These are phyloP conservation scores for Phaethornis superciliosus DNA, from an alignment of 2,113 vertebrate genomes.

Conservation along the genomic window DNA sequence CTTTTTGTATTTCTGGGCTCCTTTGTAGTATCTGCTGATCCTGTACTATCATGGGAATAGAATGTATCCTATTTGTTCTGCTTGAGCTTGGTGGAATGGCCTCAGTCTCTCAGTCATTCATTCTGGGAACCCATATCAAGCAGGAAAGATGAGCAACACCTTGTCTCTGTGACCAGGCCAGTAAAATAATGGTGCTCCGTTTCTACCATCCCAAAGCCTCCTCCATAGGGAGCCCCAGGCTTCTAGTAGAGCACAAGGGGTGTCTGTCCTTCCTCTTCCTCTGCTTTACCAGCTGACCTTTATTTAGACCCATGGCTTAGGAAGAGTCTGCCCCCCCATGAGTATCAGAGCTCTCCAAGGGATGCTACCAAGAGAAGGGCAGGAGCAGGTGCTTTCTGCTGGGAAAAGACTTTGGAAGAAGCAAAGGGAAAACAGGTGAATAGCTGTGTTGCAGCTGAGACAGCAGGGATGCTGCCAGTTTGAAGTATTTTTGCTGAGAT, in stretches of 20 bases:
- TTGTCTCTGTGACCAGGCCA: background rate
- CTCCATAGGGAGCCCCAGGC: background rate
- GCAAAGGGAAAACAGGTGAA: background rate
- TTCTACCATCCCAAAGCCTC: background rate
- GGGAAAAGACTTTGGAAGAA: background rate
- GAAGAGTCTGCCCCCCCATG: background rate
- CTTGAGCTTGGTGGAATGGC: background rate
- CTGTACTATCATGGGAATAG: background rate
- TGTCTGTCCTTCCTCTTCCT: background rate
- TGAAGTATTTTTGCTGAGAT: background rate
- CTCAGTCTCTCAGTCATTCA: background rate
- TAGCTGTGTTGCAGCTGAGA: background rate
- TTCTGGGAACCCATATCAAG: background rate
- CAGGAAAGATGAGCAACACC: background rate
- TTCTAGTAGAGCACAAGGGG: background rate
- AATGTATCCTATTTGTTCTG: background rate
- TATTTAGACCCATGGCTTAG: background rate
- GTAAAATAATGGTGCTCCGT: background rate
- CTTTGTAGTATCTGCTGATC: background rate
- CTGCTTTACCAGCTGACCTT: background rate
- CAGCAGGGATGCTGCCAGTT: background rate
- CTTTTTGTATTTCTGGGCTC: background rate
- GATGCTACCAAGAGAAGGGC: background rate
- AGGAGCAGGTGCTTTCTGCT: background rate
- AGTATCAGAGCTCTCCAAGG: background rate